Evolutionary conservation across 2,113 vertebrate genomes (phyloP), one percentile per base, ranked within the genome.

Genomic region (Alosa alosa): DNA sequence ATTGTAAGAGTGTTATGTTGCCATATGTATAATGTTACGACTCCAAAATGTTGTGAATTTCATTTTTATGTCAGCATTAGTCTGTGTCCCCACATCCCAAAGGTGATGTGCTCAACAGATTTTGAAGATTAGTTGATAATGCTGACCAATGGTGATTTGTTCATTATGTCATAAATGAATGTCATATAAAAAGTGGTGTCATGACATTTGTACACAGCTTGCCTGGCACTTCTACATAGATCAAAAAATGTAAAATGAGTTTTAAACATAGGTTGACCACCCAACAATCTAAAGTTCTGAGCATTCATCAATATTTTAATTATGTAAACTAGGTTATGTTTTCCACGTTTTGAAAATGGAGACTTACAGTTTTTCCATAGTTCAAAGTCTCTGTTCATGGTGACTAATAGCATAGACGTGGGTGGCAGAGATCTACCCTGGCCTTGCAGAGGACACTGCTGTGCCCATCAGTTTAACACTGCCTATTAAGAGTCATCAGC

Each of bases 391-490:
- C 15, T 55, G 55, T 60, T 60, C 20, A 4, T 3, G 18, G 55
- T 60, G 55, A 60, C 18, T 60, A 60, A 60, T 60, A 22, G 55
- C 55, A 22, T 18, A 60, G 55, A 60, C 4, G 55, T 89, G 88
- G 90, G 52, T 86, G 84, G 72, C 88, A 86, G 83, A 88, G 84
- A 46, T 90, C 86, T 20, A 4, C 11, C 18, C 55, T 20, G 17
- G 55, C 20, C 55, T 60, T 4, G 6, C 55, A 31, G 13, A 45
- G 47, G 6, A 49, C 10, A 82, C 8, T 25, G 22, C n/a, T 31
- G 25, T 82, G 46, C n/a, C 45, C 36, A 44, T 81, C 25, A 22
- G 60, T 9, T 31, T 36, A 57, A 81, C 31, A 57, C 31, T 81
- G 49, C 9, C 72, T 81, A 41, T 81, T 85, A 81, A 46, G n/a